A percentile compares a stretch with the other conserved stretches of the same genome.
Evolutionary conservation across 2,888 invertebrate genomes (phyloP).

Genomic region (Creontiades dilutus): DNA sequence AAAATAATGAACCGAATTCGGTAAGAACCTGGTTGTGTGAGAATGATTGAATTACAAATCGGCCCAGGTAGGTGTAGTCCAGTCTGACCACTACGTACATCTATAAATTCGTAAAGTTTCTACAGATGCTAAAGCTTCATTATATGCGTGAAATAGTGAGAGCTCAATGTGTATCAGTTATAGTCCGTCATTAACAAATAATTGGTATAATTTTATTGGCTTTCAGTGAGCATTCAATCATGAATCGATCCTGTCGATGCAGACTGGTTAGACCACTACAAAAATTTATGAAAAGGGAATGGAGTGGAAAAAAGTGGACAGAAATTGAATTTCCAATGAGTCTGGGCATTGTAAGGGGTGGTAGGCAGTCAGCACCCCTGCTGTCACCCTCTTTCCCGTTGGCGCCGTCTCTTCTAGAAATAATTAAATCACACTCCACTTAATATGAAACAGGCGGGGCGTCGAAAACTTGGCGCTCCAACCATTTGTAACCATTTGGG

Average conservation of each 20-base stretch:
- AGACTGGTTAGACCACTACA: background rate
- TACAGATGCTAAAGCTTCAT: too few species aligned
- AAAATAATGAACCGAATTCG: too few species aligned
- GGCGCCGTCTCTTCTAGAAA: conserved; percentile 41
- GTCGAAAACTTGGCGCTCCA: background rate
- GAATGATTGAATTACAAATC: too few species aligned
- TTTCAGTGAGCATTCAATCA: background rate
- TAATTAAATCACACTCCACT: conserved; percentile 58
- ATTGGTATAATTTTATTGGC: too few species aligned
- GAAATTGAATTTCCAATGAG: conserved; percentile 4
- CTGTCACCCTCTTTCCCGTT: background rate
- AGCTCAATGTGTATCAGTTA: too few species aligned
- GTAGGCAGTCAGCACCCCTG: conserved; percentile 10
- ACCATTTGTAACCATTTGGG: conserved; percentile 32
- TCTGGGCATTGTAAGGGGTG: background rate
- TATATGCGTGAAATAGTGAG: too few species aligned
- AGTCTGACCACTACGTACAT: too few species aligned
- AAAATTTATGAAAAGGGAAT: background rate
- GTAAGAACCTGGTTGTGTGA: too few species aligned
- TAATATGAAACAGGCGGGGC: conserved; percentile 39
- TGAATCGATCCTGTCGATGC: background rate
- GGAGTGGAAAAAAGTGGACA: background rate
- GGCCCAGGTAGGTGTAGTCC: too few species aligned
- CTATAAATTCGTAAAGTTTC: too few species aligned
- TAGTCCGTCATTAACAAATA: background rate